Conservation (phyloP, 2,888 invertebrate genomes). For the Hetaerina titia region DNA sequence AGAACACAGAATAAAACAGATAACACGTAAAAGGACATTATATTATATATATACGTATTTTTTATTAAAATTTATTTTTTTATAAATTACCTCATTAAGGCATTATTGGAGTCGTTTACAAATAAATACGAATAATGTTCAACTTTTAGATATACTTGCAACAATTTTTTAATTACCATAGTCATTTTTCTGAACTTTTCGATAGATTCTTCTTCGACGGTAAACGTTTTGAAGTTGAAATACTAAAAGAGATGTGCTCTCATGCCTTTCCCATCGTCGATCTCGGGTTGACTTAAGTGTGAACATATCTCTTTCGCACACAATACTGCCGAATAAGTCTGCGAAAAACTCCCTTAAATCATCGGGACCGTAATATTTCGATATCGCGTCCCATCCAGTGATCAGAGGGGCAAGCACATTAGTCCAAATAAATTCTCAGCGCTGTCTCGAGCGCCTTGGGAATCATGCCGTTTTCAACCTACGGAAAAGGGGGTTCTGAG, state of each 20-base stretch:
- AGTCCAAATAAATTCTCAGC: not conserved
- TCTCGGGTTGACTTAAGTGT: not conserved
- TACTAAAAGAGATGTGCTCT: not conserved
- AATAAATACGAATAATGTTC: not conserved
- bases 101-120: not conserved
- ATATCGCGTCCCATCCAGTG: not conserved
- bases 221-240: not conserved
- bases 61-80: too few relatives aligned
- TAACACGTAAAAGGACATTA: too few relatives aligned
- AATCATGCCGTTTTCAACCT: not conserved
- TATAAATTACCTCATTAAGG: not conserved
- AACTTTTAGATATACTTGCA: not conserved
- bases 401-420: not conserved
- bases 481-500: not conserved
- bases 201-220: not conserved
- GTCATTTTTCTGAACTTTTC: too few relatives aligned
- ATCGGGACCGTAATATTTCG: not conserved
- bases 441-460: not conserved
- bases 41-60: too few relatives aligned
- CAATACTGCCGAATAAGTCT: not conserved
- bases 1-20: too few relatives aligned
- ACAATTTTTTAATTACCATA: not conserved
- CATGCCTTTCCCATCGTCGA: not conserved
- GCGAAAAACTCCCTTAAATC: not conserved
- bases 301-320: not conserved